phyloP scores from a whole-genome alignment of 2,797 vertebrate genomes.

The Amblyraja radiata region DNA sequence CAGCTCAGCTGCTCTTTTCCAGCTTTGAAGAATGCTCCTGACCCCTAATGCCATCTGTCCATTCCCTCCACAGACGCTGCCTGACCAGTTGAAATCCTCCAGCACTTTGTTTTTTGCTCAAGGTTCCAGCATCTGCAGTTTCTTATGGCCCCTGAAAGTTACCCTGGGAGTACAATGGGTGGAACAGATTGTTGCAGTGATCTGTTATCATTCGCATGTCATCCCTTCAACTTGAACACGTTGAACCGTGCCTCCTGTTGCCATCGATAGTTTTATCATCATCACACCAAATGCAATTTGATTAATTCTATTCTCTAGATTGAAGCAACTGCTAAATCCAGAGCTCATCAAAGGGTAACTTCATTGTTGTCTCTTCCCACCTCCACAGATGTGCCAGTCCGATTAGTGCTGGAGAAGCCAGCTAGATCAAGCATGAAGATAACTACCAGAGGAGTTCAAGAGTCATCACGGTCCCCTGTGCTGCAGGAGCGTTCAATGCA shows the following conservation, averaged over 20 bases:
- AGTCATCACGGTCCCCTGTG: not conserved
- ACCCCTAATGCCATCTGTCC: too few relatives aligned
- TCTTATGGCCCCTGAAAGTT: too few relatives aligned
- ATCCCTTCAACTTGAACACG: not conserved
- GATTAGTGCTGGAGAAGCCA: not conserved
- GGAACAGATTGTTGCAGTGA: not conserved
- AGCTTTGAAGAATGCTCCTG: too few relatives aligned
- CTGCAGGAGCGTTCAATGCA: not conserved
- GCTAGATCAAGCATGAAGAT: constrained; percentile 6
- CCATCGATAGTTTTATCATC: not conserved
- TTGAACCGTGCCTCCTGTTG: not conserved
- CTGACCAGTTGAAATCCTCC: too few relatives aligned
- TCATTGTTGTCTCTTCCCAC: constrained; percentile 18
- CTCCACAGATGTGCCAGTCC: constrained; percentile 2
- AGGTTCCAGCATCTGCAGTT: too few relatives aligned
- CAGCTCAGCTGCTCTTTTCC: too few relatives aligned
- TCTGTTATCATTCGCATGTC: not conserved
- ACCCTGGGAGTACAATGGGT: too few relatives aligned
- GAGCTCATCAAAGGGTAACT: not conserved
- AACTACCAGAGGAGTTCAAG: not conserved
- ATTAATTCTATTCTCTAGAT: not conserved
- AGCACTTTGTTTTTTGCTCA: too few relatives aligned
- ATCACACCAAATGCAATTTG: not conserved
- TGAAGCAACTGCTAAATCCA: not conserved
- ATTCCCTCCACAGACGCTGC: too few relatives aligned